A percentile compares a stretch with the other conserved stretches of the same genome.
phyloP scores from a whole-genome alignment of 2,113 vertebrate genomes.

The Hymenochirus boettgeri region DNA sequence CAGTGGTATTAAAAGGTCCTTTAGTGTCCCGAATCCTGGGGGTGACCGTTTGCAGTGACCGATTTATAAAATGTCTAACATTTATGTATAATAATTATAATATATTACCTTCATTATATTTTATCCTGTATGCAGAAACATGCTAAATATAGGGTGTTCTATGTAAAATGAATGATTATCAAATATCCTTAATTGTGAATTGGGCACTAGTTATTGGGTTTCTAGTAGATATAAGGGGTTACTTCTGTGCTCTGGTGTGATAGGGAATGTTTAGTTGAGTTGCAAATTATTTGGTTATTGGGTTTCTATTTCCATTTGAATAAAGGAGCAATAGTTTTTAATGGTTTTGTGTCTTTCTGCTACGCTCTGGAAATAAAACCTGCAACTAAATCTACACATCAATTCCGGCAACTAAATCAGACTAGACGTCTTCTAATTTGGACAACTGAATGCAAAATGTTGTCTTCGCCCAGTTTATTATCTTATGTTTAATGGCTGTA shows the following conservation, averaged over 20 bases:
- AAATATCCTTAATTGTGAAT: background rate
- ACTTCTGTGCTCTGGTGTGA: too few relatives aligned
- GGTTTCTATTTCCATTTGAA: slow-evolving; percentile 12
- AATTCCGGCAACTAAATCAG: too few relatives aligned
- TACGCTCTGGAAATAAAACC: background rate
- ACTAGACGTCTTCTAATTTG: background rate
- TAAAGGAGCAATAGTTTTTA: background rate
- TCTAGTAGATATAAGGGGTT: too few relatives aligned
- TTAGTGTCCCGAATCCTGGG: slow-evolving; percentile 3
- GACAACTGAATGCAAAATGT: background rate
- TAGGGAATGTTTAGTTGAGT: too few relatives aligned
- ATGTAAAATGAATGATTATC: background rate
- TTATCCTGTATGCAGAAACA: slow-evolving; percentile 24
- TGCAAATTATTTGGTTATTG: slow-evolving; percentile 26
- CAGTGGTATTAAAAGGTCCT: background rate
- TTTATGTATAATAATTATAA: slow-evolving; percentile 3
- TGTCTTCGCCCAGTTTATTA: background rate
- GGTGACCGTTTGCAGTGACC: too few relatives aligned
- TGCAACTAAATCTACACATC: background rate
- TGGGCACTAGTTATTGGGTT: slow-evolving; percentile 9
- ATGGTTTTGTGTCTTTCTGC: background rate
- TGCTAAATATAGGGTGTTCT: slow-evolving; percentile 10
- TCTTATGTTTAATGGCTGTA: slow-evolving; percentile 1
- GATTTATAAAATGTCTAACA: background rate
- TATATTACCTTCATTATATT: slow-evolving; percentile 19